phyloP scores from a whole-genome alignment of 2,113 vertebrate genomes.

The Heloderma charlesbogerti region DNA sequence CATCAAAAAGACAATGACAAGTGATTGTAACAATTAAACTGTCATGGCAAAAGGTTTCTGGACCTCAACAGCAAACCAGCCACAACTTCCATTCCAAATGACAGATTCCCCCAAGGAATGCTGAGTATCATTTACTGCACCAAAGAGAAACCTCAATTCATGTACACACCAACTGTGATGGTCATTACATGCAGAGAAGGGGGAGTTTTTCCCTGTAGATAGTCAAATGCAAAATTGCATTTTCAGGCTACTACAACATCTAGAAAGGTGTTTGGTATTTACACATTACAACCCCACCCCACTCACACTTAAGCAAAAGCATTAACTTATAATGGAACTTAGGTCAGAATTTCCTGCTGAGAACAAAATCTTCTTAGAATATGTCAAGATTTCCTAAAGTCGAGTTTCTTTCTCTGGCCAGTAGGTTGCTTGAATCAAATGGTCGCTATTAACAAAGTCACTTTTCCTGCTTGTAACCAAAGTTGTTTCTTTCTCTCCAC shows the following conservation, averaged over 20 bases:
- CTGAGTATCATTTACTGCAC: background rate
- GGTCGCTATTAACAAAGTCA: constrained; percentile 71
- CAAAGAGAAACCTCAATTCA: background rate
- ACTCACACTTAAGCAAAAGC: background rate
- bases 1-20: background rate
- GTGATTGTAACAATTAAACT: background rate
- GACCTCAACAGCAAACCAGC: fast-evolving
- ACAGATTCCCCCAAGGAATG: background rate
- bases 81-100: fast-evolving
- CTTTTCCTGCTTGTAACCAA: constrained; percentile 79
- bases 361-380: background rate
- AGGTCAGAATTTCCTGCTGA: constrained; percentile 41
- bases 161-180: background rate
- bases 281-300: background rate
- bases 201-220: background rate
- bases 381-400: constrained; percentile 73
- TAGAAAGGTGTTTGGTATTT: constrained; percentile 2
- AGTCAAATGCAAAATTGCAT: background rate
- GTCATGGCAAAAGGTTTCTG: background rate
- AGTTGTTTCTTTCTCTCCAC: constrained; percentile 72
- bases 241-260: constrained; percentile 12
- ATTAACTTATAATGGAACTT: constrained; percentile 38
- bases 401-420: constrained; percentile 87
- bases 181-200: background rate
- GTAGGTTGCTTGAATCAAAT: constrained; percentile 71